These are phyloP conservation scores for Nemopilema nomurai DNA, from an alignment of 30 jellyfish, hydroid and myxozoan genomes.

Conservation along the genomic window DNA sequence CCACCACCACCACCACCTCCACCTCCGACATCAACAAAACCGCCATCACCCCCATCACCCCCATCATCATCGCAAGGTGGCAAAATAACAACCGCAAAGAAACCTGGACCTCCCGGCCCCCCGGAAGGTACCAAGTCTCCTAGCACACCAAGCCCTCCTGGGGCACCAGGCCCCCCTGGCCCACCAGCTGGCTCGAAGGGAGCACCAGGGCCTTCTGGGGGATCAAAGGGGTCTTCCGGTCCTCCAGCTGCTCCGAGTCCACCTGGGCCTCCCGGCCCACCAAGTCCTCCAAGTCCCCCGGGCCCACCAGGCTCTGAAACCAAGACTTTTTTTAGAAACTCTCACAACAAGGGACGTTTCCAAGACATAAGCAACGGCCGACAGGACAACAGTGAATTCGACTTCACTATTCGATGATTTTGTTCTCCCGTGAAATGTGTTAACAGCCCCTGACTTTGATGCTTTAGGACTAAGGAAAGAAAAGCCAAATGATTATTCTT, in stretches of 20 bases:
- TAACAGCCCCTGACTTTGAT: no score
- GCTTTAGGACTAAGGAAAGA: no score
- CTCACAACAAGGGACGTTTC: not conserved
- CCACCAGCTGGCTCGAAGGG: conserved; percentile 12
- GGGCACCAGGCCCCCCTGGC: conserved; percentile 46
- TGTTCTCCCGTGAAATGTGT: not conserved
- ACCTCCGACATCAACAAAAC: not conserved
- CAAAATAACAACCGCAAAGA: no score
- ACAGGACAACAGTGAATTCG: conserved; percentile 35
- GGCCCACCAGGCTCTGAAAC: conserved; percentile 60
- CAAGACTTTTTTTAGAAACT: conserved; percentile 3
- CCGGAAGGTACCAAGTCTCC: no score
- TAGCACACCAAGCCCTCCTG: conserved; percentile 3
- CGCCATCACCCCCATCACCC: conserved; percentile 37
- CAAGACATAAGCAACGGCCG: not conserved
- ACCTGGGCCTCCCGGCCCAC: conserved; percentile 24
- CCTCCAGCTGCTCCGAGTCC: conserved; percentile 14
- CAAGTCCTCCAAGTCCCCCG: conserved; percentile 48
- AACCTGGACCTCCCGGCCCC: conserved; percentile 53
- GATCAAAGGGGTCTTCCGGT: conserved; percentile 32
- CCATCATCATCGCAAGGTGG: conserved; percentile 30
- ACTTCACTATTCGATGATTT: conserved; percentile 20
- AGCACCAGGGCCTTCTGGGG: conserved; percentile 47
- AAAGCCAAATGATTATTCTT: no score
- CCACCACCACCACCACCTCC: conserved; percentile 40